Percentiles rank a stretch among this genome's conserved stretches.
Evolutionary conservation across 2,888 invertebrate genomes (phyloP).

Genomic region (Eupithecia inturbata): DNA sequence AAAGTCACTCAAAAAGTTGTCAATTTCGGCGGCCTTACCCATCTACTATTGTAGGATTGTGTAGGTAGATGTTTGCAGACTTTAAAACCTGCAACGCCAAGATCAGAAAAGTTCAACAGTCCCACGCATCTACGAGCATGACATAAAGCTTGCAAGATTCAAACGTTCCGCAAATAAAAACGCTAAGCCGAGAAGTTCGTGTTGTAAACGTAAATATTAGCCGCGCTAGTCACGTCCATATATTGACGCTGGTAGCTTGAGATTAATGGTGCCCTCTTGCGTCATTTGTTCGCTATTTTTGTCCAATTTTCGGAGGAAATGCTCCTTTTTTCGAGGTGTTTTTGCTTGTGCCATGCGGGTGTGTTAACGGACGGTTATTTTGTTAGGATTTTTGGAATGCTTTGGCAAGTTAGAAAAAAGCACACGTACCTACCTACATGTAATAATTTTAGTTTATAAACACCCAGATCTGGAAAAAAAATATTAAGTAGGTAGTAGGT

Average conservation of each 20-base stretch:
- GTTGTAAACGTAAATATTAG: conserved; percentile 33
- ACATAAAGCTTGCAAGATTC: conserved; percentile 14
- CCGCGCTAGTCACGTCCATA: conserved; percentile 43
- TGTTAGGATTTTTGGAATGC: conserved; percentile 6
- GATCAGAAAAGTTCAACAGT: neutral
- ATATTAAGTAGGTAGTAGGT: no score
- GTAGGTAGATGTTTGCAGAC: no score
- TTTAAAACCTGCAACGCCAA: no score
- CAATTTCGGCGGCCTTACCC: no score
- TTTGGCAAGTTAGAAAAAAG: conserved; percentile 8
- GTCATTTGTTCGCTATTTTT: conserved; percentile 46
- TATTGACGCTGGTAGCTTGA: conserved; percentile 43
- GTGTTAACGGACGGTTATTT: conserved; percentile 10
- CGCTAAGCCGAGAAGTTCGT: conserved; percentile 31
- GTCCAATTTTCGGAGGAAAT: conserved; percentile 36
- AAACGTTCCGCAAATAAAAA: conserved; percentile 23
- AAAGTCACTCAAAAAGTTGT: no score
- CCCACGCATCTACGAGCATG: neutral
- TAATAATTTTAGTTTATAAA: no score
- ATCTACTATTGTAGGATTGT: no score
- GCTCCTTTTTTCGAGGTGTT: conserved; percentile 35
- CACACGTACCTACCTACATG: no score
- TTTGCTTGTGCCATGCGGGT: conserved; percentile 32
- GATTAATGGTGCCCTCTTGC: conserved; percentile 50
- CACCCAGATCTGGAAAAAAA: no score